Percentiles rank a stretch among this genome's conserved stretches.
Conservation (phyloP, 2,888 invertebrate genomes). For the Phyllotreta cruciferae region DNA sequence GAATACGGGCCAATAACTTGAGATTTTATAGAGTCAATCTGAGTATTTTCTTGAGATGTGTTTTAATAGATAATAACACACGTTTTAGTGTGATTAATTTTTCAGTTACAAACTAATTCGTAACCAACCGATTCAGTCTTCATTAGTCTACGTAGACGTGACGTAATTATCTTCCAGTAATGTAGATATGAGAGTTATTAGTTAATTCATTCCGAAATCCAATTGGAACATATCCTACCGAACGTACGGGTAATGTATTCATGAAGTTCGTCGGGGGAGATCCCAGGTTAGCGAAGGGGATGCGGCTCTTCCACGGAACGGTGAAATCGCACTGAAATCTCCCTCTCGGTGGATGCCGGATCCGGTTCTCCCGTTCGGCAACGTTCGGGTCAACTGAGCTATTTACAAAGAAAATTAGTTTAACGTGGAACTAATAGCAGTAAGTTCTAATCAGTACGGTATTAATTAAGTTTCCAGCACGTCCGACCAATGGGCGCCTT, state of each 20-base stretch:
- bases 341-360: neutral
- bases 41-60: too few relatives aligned
- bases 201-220: too few relatives aligned
- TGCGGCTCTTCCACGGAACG: too few relatives aligned
- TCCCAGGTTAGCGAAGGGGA: neutral
- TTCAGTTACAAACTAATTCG: too few relatives aligned
- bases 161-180: too few relatives aligned
- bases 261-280: neutral
- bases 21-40: too few relatives aligned
- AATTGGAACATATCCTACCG: neutral
- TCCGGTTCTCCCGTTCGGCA: slow-evolving; percentile 24
- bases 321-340: neutral
- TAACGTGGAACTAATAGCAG: slow-evolving; percentile 40
- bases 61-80: too few relatives aligned
- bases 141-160: too few relatives aligned
- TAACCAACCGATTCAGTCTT: too few relatives aligned
- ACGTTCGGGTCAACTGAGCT: slow-evolving; percentile 37
- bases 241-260: slow-evolving; percentile 6
- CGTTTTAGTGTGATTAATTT: too few relatives aligned
- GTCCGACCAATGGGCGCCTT: slow-evolving; percentile 19
- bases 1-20: too few relatives aligned
- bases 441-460: slow-evolving; percentile 35
- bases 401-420: slow-evolving; percentile 40
- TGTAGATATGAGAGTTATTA: too few relatives aligned
- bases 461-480: slow-evolving; percentile 37